Evolutionary conservation across 2,113 vertebrate genomes (phyloP).

Genomic region (Campylomormyrus tamandua): DNA sequence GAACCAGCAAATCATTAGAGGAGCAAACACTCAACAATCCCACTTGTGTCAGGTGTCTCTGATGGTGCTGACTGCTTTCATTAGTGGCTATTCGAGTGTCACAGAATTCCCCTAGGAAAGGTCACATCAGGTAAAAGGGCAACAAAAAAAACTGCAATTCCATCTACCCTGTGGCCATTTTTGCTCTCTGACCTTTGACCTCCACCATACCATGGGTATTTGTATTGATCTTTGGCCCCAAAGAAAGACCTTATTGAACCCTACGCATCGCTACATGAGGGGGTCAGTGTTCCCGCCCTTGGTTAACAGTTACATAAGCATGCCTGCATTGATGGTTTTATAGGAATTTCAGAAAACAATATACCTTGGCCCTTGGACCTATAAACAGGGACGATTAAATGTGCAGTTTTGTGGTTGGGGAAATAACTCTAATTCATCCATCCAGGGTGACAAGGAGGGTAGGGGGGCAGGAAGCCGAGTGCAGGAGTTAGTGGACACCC

Average conservation of each 20-base stretch:
- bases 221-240: slow-evolving; percentile 27
- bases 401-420: neutral
- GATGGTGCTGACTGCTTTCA: neutral
- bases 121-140: neutral
- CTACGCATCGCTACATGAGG: slow-evolving; percentile 13
- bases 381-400: neutral
- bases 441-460: neutral
- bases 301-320: neutral
- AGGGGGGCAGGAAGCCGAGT: neutral
- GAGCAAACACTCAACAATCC: neutral
- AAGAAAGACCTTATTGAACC: slow-evolving; percentile 35
- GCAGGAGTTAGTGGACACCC: neutral
- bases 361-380: neutral
- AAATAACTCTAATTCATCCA: neutral
- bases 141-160: slow-evolving; percentile 33
- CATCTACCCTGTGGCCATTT: slow-evolving; percentile 40
- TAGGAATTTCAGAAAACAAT: neutral
- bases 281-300: neutral
- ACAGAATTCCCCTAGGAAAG: neutral
- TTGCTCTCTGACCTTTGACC: slow-evolving; percentile 40
- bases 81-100: neutral
- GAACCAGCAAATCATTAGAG: neutral
- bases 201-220: slow-evolving; percentile 28
- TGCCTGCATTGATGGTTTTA: neutral
- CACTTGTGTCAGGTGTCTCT: neutral